Evolutionary conservation across 2,113 vertebrate genomes (phyloP), one percentile per base, ranked within the genome.

Genomic region (Patagioenas fasciata): DNA sequence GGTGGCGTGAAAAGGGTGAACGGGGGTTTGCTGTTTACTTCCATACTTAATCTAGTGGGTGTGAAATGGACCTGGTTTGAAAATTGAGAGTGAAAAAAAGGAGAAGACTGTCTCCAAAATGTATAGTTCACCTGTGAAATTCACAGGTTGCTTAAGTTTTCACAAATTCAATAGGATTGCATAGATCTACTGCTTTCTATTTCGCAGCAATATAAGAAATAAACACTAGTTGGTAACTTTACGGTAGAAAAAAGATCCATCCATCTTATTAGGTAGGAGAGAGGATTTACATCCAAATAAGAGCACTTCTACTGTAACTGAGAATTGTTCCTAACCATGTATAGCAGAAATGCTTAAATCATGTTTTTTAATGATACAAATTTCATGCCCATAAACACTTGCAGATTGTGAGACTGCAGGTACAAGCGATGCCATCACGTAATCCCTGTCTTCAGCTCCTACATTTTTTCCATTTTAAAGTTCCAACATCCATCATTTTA

Each of bases 391-490:
- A 56, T 83, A 88, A 94, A 34, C 8, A 72, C 40, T 14, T 85
- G n/a, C 21, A 69, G 29, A 77, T 54, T 15, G 2, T 57, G 42
- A 82, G 15, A 47, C 48, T 84, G 77, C 48, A 93, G 74, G 88
- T 94, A 84, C 64, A 94, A 62, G 72, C 82, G 77, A 66, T 72
- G 47, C 28, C 36, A 56, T 90, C 88, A 51, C 9, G 28, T 80
- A 88, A 84, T 66, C 67, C 26, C 56, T 56, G 56, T 56, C 61
- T 83, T 83, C 51, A 61, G 36, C n/a, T 44, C 72, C 56, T 47
- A 72, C 29, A 17, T 70, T 91, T 96, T 96, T 97, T 97, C 92
- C 79, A 65, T 77, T 80, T 54, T 64, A 74, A 84, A 78, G 66
- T 36, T 89, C 60, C 66, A 80, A 38, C 69, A 80, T 74, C 28